Evolutionary conservation across 2,797 vertebrate species (phyloP).

Genomic region (Varecia variegata): DNA sequence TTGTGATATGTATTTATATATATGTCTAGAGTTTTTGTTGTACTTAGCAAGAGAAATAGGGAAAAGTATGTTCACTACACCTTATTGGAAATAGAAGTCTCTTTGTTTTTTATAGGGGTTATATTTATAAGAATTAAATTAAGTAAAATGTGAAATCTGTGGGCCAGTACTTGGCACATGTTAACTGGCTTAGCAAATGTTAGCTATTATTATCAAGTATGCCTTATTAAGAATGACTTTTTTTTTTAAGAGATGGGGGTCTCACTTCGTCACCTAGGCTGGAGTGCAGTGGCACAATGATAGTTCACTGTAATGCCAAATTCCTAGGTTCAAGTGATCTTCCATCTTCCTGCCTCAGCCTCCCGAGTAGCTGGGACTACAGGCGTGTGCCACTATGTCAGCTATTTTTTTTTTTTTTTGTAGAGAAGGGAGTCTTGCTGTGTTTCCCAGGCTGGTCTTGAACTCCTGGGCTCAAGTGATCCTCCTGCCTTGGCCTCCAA

Average conservation of each 20-base stretch:
- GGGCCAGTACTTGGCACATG: not conserved
- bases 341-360: no score
- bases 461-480: no score
- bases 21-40: not conserved
- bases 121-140: not conserved
- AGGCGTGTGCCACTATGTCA: no score
- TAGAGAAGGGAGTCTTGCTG: no score
- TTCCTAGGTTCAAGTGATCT: not conserved
- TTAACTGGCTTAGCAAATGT: not conserved
- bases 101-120: not conserved
- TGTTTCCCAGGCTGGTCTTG: no score
- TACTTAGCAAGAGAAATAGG: not conserved
- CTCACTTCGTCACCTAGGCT: not conserved
- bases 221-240: not conserved
- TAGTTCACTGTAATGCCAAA: not conserved
- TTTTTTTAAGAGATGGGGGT: not conserved
- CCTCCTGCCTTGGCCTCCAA: no score
- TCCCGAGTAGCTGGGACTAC: no score
- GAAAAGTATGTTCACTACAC: not conserved
- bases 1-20: not conserved
- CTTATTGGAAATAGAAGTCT: not conserved
- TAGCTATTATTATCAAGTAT: not conserved
- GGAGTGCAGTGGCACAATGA: not conserved
- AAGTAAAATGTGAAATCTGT: not conserved
- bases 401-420: no score